Base-by-base conservation (phyloP, 2,797 vertebrate genomes). In the Arrhamphus sclerolepis region DNA sequence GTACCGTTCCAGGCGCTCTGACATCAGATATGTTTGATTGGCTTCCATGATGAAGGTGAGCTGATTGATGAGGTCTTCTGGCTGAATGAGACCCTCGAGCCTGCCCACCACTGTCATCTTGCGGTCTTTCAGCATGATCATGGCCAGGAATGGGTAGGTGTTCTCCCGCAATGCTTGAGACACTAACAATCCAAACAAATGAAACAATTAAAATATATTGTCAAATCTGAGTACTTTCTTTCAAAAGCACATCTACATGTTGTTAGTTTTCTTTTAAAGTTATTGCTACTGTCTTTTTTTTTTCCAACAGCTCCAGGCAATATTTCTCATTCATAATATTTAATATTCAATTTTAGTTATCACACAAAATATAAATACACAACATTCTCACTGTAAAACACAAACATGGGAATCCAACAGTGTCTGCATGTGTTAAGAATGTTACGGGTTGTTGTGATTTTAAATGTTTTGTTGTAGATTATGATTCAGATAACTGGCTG, bases 31-130 rank as follows among this genome's bases (percentile, higher is more conserved):
- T 0, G 96, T 95, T 90, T 99, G 96, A 86, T 99, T 99, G 88
- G 97, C 96, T 56, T 98, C 96, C 94, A 99, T 98, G 88, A 99
- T 98, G 83, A 98, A 98, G 21, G 93, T 97, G 68, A 99, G 92
- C 75, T 99, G 98, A 75, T 97, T 97, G 87, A 98, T 94, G 80
- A 99, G 88, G 91, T 99, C 98, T 77, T 98, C 96, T 2, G 97
- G 94, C 87, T 97, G 96, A 68, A 99, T 96, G 75, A 99, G 92
- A 39, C 97, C 98, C 82, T 99, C 98, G 8, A 99, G 90, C 56
- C 98, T 83, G 13, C 97, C 98, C 4, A 99, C 98, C 48, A 99
- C 97, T 0, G 97, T 99, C 98, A 99, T 99, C 78, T 95, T 95
- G 54, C 96, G 94, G 80, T 98, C 97, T 87, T 98, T 99, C 75